These are phyloP conservation scores for Epirrhoe alternata DNA, from an alignment of 2,888 invertebrate genomes.

Conservation along the genomic window DNA sequence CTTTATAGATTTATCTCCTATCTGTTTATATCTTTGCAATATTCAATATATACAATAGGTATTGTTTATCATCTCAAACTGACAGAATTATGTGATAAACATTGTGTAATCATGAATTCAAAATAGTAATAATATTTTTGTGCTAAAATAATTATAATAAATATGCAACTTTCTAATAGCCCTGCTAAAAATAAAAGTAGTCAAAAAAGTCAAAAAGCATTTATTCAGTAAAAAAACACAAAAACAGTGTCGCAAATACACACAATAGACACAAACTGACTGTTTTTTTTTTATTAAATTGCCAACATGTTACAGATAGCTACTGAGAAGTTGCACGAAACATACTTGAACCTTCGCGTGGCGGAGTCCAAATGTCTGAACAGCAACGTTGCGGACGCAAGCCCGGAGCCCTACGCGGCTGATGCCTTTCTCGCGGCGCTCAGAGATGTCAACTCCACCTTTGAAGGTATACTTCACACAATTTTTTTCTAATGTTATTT, in stretches of 20 bases:
- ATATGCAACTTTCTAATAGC: too few relatives aligned
- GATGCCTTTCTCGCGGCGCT: conserved; percentile 92
- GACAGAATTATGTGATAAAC: conserved; percentile 7
- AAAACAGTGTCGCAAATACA: too few relatives aligned
- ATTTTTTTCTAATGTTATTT: too few relatives aligned
- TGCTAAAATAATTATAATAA: too few relatives aligned
- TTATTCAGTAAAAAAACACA: too few relatives aligned
- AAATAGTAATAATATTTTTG: background rate
- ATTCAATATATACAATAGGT: background rate
- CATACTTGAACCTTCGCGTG: conserved; percentile 90
- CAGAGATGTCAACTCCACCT: conserved; percentile 88
- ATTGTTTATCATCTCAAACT: background rate
- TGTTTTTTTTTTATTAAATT: too few relatives aligned
- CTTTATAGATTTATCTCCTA: background rate
- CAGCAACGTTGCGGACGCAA: conserved; percentile 83
- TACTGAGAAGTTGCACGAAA: conserved; percentile 93
- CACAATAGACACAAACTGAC: too few relatives aligned
- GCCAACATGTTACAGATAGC: conserved; percentile 90
- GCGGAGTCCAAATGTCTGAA: conserved; percentile 87
- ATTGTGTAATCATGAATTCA: background rate
- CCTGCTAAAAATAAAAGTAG: too few relatives aligned
- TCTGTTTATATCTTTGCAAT: background rate
- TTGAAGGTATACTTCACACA: too few relatives aligned
- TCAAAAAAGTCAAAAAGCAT: too few relatives aligned
- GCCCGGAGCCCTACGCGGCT: conserved; percentile 92